Conservation (phyloP, 2,797 vertebrate genomes). For the Sorex maritimensis region DNA sequence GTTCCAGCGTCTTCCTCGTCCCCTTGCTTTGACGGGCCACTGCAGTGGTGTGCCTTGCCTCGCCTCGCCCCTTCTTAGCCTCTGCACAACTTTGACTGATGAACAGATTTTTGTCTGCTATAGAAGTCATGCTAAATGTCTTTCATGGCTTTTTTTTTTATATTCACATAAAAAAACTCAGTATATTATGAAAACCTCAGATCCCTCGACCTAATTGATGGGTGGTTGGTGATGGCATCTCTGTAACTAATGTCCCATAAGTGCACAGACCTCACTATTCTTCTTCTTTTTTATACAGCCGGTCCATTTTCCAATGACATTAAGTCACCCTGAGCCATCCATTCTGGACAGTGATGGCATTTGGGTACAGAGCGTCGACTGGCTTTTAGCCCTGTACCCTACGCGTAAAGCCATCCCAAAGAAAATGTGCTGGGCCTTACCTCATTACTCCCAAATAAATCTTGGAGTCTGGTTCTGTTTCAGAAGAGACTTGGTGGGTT, state of each 20-base stretch:
- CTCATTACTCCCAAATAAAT: conserved; percentile 80
- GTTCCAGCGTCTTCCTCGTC: conserved; percentile 85
- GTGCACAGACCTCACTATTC: conserved; percentile 68
- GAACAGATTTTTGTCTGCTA: conserved; percentile 83
- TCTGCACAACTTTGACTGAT: conserved; percentile 85
- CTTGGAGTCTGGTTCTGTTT: conserved; percentile 57
- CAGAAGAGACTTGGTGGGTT: conserved; percentile 68
- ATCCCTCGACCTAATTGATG: conserved; percentile 85
- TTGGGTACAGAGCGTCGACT: conserved; percentile 36
- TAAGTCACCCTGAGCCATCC: not conserved
- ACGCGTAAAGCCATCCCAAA: not conserved
- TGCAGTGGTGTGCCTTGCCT: conserved; percentile 83
- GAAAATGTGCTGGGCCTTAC: not conserved
- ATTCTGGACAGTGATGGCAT: conserved; percentile 44
- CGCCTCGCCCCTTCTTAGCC: conserved; percentile 86
- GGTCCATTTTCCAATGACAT: conserved; percentile 60
- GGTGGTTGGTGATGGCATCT: conserved; percentile 75
- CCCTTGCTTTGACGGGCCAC: conserved; percentile 87
- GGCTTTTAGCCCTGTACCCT: conserved; percentile 40
- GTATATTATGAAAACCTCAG: conserved; percentile 81
- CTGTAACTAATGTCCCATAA: conserved; percentile 37
- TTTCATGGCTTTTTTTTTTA: conserved; percentile 65
- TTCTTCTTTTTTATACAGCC: conserved; percentile 77
- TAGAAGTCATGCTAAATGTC: conserved; percentile 87
- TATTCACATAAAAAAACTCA: conserved; percentile 18